Percentiles rank a stretch among this genome's conserved stretches.
Conservation (phyloP, 1,140 invertebrate species). For the Adelges cooleyi region DNA sequence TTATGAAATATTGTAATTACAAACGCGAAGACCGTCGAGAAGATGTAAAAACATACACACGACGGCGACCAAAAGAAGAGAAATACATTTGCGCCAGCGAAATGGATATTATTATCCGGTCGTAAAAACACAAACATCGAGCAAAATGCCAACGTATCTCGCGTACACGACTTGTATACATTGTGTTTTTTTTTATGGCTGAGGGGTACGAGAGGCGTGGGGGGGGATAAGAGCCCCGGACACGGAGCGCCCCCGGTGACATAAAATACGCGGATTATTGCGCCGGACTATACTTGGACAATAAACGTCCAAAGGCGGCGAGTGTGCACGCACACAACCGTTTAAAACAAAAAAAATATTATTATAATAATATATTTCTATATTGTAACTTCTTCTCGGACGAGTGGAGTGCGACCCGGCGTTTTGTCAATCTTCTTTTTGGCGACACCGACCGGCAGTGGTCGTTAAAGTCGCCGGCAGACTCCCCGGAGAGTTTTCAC, state of each 20-base stretch:
- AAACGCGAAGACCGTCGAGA: background rate
- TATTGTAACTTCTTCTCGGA: no score
- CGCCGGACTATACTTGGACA: no score
- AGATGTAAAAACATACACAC: background rate
- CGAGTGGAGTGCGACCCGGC: no score
- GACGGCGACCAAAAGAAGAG: background rate
- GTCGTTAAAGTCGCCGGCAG: no score
- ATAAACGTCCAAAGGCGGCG: no score
- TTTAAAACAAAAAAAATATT: no score
- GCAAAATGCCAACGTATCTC: background rate
- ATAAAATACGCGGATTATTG: background rate
- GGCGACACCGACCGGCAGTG: no score
- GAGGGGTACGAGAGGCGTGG: no score
- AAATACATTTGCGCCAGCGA: background rate
- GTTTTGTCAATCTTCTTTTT: no score
- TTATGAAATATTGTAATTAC: background rate
- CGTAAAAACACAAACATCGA: conserved; percentile 6
- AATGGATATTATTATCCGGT: conserved; percentile 16
- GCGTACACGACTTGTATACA: background rate
- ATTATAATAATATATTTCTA: no score
- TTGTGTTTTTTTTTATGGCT: background rate
- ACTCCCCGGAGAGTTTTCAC: no score
- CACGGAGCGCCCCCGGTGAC: conserved; percentile 5
- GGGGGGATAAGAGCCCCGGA: background rate
- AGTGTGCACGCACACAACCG: no score